Percentiles rank a stretch among this genome's conserved stretches.
phyloP scores from a whole-genome alignment of 2,888 invertebrate species.

The Amphipoea lucens region DNA sequence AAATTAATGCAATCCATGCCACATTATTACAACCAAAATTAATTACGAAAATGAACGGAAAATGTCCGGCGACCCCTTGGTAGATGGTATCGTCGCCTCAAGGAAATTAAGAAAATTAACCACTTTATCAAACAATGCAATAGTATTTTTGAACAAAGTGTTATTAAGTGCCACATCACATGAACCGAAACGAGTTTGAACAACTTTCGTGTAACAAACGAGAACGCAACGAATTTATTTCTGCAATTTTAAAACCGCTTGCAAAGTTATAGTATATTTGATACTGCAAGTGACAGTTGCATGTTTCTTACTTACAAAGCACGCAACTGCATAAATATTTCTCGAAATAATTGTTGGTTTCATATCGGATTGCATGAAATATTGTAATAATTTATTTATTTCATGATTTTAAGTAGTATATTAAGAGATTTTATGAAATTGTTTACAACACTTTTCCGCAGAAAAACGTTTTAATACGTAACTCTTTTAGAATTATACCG shows the following conservation, averaged over 20 bases:
- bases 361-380: slow-evolving; percentile 13
- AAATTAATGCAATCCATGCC: slow-evolving; percentile 4
- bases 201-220: not conserved
- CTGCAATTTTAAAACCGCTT: not conserved
- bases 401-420: slow-evolving; percentile 1
- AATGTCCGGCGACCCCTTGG: not conserved
- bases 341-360: not conserved
- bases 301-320: slow-evolving; percentile 7
- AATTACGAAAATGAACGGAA: slow-evolving; percentile 10
- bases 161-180: slow-evolving; percentile 20
- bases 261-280: not conserved
- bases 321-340: slow-evolving; percentile 11
- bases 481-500: not conserved
- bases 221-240: not conserved
- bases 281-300: slow-evolving; percentile 10
- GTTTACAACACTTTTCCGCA: not conserved
- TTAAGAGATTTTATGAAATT: not conserved
- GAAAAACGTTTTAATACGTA: not conserved
- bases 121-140: not conserved
- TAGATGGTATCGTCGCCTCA: slow-evolving; percentile 1
- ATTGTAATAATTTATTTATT: slow-evolving; percentile 4
- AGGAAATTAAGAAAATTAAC: slow-evolving; percentile 24
- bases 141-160: not conserved
- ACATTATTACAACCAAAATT: not conserved
- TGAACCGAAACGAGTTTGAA: slow-evolving; percentile 9